These are phyloP conservation scores for Maniola hyperantus DNA, from an alignment of 2,888 invertebrate genomes.

Conservation along the genomic window DNA sequence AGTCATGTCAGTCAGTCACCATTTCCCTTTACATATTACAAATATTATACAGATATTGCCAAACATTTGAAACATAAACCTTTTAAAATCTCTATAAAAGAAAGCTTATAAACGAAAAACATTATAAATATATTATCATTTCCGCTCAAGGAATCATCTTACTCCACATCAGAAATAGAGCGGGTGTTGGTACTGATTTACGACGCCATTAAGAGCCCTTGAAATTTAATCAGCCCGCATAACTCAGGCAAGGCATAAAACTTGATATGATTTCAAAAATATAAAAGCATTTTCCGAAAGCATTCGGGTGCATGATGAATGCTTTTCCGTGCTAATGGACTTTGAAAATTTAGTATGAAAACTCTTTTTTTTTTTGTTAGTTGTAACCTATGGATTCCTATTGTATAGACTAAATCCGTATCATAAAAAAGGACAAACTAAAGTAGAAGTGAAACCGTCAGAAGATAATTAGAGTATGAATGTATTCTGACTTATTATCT, in stretches of 20 bases:
- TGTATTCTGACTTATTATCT: too few species aligned
- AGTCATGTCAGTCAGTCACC: too few species aligned
- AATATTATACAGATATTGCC: background rate
- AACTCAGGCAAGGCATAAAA: constrained; percentile 36
- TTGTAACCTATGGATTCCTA: too few species aligned
- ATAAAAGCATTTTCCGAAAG: constrained; percentile 19
- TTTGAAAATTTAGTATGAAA: background rate
- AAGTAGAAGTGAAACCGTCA: too few species aligned
- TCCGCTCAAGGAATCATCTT: constrained; percentile 31
- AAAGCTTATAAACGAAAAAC: constrained; percentile 1
- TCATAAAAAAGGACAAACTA: too few species aligned
- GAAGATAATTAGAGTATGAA: too few species aligned
- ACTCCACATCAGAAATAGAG: constrained; percentile 34
- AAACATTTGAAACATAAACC: background rate
- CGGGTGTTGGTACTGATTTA: constrained; percentile 35
- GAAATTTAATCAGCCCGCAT: constrained; percentile 42
- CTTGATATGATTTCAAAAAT: constrained; percentile 36
- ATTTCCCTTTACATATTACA: too few species aligned
- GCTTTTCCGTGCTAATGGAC: constrained; percentile 6
- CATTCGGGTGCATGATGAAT: constrained; percentile 35
- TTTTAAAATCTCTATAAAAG: background rate
- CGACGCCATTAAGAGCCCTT: constrained; percentile 40
- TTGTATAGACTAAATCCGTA: too few species aligned
- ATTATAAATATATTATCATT: constrained; percentile 26
- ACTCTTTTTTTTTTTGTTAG: background rate